These are phyloP conservation scores for Macrobrachium rosenbergii DNA, from an alignment of 1,140 invertebrate species.

Conservation along the genomic window DNA sequence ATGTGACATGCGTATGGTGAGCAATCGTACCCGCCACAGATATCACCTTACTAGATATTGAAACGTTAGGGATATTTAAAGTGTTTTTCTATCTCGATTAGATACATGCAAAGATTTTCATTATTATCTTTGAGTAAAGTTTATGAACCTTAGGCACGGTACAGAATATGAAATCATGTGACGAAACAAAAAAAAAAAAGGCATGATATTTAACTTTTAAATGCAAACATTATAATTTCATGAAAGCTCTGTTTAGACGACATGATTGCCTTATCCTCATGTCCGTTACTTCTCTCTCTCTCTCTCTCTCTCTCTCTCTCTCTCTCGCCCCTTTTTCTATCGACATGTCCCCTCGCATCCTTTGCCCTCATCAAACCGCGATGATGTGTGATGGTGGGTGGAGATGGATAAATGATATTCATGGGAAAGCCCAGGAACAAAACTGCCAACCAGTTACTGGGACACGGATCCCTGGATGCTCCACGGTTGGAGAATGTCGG, in stretches of 20 bases:
- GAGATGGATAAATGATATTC: slow-evolving; percentile 63
- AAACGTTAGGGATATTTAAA: no score
- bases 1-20: slow-evolving; percentile 38
- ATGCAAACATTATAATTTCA: no score
- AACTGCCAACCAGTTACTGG: no score
- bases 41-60: no score
- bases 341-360: neutral
- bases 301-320: neutral
- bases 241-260: neutral
- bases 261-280: neutral
- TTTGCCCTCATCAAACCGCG: slow-evolving; percentile 23
- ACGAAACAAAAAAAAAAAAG: no score
- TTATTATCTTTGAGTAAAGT: no score
- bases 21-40: no score
- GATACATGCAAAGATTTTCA: no score
- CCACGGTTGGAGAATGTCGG: slow-evolving; percentile 63
- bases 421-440: slow-evolving; percentile 24
- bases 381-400: slow-evolving; percentile 42
- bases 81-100: no score
- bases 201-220: no score
- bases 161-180: no score
- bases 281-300: neutral
- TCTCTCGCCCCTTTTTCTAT: neutral
- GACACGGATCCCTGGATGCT: slow-evolving; percentile 54
- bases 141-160: no score